These are phyloP conservation scores for Steinernema khuongi DNA, from an alignment of 1,140 invertebrate genomes.

Conservation along the genomic window DNA sequence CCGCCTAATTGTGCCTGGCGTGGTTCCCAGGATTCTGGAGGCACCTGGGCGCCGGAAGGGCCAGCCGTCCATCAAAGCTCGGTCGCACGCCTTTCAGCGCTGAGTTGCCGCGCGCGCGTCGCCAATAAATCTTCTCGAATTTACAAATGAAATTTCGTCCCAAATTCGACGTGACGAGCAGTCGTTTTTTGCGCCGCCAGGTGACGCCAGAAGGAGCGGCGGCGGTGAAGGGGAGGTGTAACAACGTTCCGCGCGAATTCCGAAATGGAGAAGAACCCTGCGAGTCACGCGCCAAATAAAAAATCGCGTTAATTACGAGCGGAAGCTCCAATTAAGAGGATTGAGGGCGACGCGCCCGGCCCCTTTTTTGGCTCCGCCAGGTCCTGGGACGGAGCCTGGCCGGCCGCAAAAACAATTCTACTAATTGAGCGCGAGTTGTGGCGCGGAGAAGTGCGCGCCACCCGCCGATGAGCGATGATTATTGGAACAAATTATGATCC, in stretches of 20 bases:
- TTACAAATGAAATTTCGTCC: not conserved
- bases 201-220: not conserved
- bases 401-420: not conserved
- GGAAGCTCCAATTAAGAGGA: conserved; percentile 6
- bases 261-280: not conserved
- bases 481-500: conserved; percentile 8
- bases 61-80: not conserved
- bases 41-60: not conserved
- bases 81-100: not conserved
- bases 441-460: not conserved
- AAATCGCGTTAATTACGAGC: conserved; percentile 15
- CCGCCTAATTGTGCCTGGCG: not conserved
- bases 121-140: conserved; percentile 3
- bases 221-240: conserved; percentile 5
- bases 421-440: conserved; percentile 8
- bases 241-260: conserved; percentile 2
- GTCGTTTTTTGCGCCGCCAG: no score
- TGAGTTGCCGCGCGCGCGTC: not conserved
- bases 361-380: not conserved
- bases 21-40: not conserved
- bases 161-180: no score
- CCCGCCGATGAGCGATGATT: conserved; percentile 4
- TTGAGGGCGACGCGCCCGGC: not conserved
- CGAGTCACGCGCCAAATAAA: not conserved
- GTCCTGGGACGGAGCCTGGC: not conserved